Evolutionary conservation across 2,797 vertebrate species (phyloP).

Genomic region (Periparus ater): DNA sequence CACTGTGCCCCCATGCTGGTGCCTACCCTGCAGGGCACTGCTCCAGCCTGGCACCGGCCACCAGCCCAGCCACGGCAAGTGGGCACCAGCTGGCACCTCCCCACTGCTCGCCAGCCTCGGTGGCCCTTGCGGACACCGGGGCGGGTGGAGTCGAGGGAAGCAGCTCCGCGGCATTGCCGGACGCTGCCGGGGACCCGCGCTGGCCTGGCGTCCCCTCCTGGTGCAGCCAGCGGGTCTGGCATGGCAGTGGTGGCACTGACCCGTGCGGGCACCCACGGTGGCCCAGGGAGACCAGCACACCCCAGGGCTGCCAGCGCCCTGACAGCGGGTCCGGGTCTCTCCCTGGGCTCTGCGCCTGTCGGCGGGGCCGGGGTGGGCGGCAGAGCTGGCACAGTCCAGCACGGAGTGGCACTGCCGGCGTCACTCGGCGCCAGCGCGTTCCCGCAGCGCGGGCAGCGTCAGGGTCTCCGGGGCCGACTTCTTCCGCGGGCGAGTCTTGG

Average conservation of each 20-base stretch:
- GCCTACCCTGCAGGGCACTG: not conserved
- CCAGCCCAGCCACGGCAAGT: rapidly evolving
- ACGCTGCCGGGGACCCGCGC: not conserved
- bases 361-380: not conserved
- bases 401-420: rapidly evolving
- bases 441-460: constrained; percentile 64
- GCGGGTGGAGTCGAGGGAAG: rapidly evolving
- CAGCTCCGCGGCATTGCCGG: rapidly evolving
- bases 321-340: not conserved
- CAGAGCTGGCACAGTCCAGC: not conserved
- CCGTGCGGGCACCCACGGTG: not conserved
- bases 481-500: constrained; percentile 71
- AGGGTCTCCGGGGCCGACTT: constrained; percentile 75
- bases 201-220: not conserved
- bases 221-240: not conserved
- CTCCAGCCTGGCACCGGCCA: not conserved
- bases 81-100: not conserved
- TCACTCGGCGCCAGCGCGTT: constrained; percentile 51
- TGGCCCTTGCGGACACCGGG: not conserved
- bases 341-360: not conserved
- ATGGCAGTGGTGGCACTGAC: not conserved
- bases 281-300: not conserved
- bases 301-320: not conserved
- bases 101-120: not conserved
- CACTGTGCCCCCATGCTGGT: not conserved